Evolutionary conservation across 2,797 vertebrate genomes (phyloP).

Genomic region (Phataginus tricuspis): DNA sequence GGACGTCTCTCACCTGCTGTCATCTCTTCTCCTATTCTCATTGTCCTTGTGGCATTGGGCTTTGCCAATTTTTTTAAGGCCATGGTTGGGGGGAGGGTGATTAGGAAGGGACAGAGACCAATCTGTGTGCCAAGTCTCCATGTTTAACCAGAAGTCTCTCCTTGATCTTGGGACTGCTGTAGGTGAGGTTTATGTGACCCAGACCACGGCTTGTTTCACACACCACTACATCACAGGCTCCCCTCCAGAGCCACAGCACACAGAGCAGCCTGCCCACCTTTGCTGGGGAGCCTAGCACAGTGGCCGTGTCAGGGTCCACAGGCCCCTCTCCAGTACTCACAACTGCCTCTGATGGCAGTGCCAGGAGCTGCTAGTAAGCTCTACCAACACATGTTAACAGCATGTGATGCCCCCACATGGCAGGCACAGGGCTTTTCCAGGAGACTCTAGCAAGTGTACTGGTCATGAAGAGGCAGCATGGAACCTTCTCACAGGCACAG

Average conservation of each 20-base stretch:
- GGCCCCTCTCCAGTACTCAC: not conserved
- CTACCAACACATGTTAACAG: not conserved
- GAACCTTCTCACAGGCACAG: not conserved
- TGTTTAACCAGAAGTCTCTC: not conserved
- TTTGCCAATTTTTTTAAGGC: not conserved
- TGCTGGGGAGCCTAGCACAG: not conserved
- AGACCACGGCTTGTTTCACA: not conserved
- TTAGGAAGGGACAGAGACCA: not conserved
- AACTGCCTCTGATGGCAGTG: not conserved
- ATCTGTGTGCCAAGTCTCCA: not conserved
- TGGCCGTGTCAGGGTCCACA: not conserved
- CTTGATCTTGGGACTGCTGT: not conserved
- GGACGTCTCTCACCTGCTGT: not conserved
- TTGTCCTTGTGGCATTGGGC: not conserved
- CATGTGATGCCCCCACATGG: not conserved
- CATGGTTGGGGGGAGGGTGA: no score
- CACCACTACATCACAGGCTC: accelerated
- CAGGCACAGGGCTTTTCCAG: not conserved
- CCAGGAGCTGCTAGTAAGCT: not conserved
- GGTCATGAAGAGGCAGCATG: not conserved
- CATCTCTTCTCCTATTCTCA: not conserved
- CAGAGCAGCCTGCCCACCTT: not conserved
- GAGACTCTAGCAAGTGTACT: accelerated
- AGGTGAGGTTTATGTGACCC: not conserved
- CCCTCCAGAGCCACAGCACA: not conserved